Evolutionary conservation across 2,797 vertebrate genomes (phyloP), one percentile per base, ranked within the genome.

Genomic region (Notolepis coatsorum): DNA sequence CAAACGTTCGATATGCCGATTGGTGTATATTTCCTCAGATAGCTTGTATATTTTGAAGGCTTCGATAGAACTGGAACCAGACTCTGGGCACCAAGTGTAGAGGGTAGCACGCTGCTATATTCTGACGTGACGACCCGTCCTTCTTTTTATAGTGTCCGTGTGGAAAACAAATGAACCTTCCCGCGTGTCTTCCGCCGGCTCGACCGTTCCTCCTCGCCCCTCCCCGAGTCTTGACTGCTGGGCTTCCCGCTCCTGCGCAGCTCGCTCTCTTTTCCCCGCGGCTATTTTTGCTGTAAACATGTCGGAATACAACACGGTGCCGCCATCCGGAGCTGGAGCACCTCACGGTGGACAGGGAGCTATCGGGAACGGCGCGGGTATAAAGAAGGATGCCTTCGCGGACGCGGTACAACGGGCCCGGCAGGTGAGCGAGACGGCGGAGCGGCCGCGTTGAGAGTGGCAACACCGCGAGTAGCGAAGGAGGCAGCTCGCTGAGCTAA

Each of bases 341-440:
- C 57, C 88, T 6, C 85, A 85, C 1, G 82, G 86, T 3, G 88
- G 87, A 50, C 91, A 89, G 71, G 68, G 84, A 0, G 68, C 84
- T 2, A 80, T 82, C 5, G 78, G 77, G 10, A 88, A 87, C 48
- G 88, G 85, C 13, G 88, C 85, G 3, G 91, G 87, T 3, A 91
- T 91, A 61, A 91, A 91, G 49, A 92, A 92, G 71, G 92, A 93
- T 79, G 92, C 92, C 12, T 93, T 93, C 74, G 92, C 92, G 12
- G 92, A 93, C 68, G 92, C 92, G 1, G 92, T 93, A 25, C 91
- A 93, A 81, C 84, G 91, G 62, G 92, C 92, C 79, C 89, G 92
- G 71, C 92, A 92, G 92, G 92, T 93, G 75, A 89, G 66, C 2
- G 69, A 65, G 6, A 37, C 6, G 43, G 24, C 7, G 9, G 7